A percentile compares a stretch with the other conserved stretches of the same genome.
phyloP scores from a whole-genome alignment of 2,797 vertebrate species.

The Pangasius macronema region DNA sequence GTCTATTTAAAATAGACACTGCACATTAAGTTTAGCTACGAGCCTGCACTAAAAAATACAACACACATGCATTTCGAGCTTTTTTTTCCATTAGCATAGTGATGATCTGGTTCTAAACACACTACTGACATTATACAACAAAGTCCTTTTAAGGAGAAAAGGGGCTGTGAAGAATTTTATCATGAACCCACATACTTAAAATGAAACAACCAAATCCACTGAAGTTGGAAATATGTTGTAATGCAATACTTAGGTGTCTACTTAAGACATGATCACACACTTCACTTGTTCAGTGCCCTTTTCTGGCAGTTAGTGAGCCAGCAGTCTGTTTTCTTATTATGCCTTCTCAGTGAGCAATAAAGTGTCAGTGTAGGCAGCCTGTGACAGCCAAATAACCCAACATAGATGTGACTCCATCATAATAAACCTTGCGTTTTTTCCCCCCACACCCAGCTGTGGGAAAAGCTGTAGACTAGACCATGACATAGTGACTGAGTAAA shows the following conservation, averaged over 20 bases:
- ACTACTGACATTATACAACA: not conserved
- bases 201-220: not conserved
- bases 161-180: not conserved
- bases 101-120: not conserved
- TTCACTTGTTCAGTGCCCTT: not conserved
- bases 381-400: constrained; percentile 12
- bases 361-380: constrained; percentile 13
- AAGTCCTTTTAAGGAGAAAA: not conserved
- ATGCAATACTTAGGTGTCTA: not conserved
- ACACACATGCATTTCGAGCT: not conserved
- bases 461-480: constrained; percentile 19
- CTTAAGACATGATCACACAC: not conserved
- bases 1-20: not conserved
- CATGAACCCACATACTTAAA: not conserved
- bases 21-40: not conserved
- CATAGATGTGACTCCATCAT: constrained; percentile 15
- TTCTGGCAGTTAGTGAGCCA: constrained; percentile 5
- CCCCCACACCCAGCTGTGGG: not conserved
- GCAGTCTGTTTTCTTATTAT: constrained; percentile 20
- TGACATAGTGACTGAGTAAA: constrained; percentile 16
- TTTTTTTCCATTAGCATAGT: not conserved
- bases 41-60: not conserved
- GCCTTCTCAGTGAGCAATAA: constrained; percentile 19
- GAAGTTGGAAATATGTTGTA: not conserved
- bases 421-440: constrained; percentile 17